phyloP scores from a whole-genome alignment of 37 sponge, comb jelly and placozoan genomes.

The Ephydatia muelleri region DNA sequence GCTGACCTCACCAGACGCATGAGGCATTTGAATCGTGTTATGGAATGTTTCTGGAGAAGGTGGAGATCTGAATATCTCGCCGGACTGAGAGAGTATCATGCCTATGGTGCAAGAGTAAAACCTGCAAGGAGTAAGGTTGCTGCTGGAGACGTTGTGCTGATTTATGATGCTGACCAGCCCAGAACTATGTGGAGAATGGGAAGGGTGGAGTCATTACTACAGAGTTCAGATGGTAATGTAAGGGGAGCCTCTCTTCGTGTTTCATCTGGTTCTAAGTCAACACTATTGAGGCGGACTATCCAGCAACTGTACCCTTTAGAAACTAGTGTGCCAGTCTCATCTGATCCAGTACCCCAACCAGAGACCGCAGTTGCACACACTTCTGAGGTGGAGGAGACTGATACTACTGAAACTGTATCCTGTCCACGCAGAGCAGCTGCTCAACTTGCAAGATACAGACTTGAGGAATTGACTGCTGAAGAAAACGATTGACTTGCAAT shows the following conservation, averaged over 20 bases:
- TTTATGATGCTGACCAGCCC: constrained; percentile 9
- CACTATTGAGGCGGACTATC: too few species aligned
- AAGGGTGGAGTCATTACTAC: not conserved
- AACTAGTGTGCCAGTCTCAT: too few species aligned
- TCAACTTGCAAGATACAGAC: too few species aligned
- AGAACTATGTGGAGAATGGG: constrained; percentile 10
- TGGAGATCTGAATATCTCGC: constrained; percentile 26
- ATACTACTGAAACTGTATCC: too few species aligned
- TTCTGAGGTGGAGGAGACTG: too few species aligned
- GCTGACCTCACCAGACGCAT: not conserved
- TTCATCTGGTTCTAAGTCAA: too few species aligned
- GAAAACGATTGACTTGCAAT: too few species aligned
- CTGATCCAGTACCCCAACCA: too few species aligned
- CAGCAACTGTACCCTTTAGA: too few species aligned
- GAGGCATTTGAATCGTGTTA: constrained; percentile 13
- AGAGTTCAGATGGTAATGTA: constrained; percentile 8
- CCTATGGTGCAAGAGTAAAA: not conserved
- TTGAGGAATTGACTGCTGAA: too few species aligned
- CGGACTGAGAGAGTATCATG: constrained; percentile 21
- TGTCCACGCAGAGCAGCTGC: too few species aligned
- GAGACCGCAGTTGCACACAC: too few species aligned
- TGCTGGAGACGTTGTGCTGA: constrained; percentile 25
- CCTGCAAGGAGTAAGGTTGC: not conserved
- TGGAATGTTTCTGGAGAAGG: constrained; percentile 36
- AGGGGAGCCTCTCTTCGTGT: constrained; percentile 21